Evolutionary conservation across 2,797 vertebrate genomes (phyloP).

Genomic region (Epinephelus coioides): DNA sequence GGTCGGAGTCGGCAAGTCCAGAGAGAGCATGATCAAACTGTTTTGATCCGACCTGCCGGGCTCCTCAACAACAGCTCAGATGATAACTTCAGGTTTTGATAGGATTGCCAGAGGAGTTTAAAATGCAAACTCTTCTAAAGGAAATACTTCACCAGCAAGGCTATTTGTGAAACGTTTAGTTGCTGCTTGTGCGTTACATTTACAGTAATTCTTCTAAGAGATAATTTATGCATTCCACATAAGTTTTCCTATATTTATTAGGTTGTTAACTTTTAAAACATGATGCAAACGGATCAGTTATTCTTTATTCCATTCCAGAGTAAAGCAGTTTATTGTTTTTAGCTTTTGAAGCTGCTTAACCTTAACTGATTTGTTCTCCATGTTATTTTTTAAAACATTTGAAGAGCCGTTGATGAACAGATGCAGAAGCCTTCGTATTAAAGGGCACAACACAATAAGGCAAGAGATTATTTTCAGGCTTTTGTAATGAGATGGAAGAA

Average conservation of each 20-base stretch:
- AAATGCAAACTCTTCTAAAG: slow-evolving; percentile 55
- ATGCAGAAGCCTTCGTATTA: slow-evolving; percentile 20
- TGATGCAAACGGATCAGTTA: slow-evolving; percentile 15
- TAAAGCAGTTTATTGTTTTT: slow-evolving; percentile 31
- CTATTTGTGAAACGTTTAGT: slow-evolving; percentile 42
- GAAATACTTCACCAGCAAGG: slow-evolving; percentile 78
- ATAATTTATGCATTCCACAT: slow-evolving; percentile 73
- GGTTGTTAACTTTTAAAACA: slow-evolving; percentile 55
- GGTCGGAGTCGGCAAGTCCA: slow-evolving; percentile 90
- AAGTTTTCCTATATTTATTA: slow-evolving; percentile 61
- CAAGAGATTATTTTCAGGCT: slow-evolving; percentile 52
- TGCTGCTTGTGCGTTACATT: slow-evolving; percentile 60
- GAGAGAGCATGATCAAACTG: slow-evolving; percentile 89
- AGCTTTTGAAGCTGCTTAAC: slow-evolving; percentile 31
- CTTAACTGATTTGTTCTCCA: slow-evolving; percentile 22
- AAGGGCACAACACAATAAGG: slow-evolving; percentile 8
- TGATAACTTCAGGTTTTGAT: slow-evolving; percentile 54
- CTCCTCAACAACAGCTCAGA: slow-evolving; percentile 21
- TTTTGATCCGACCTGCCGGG: slow-evolving; percentile 76
- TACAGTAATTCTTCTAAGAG: slow-evolving; percentile 27
- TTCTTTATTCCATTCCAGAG: slow-evolving; percentile 34
- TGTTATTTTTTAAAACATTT: slow-evolving; percentile 23
- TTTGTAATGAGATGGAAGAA: slow-evolving; percentile 36
- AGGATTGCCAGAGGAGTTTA: slow-evolving; percentile 41
- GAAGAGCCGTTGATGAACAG: slow-evolving; percentile 43